Conservation (phyloP, 2,797 vertebrate genomes). For the Xenops minutus region DNA sequence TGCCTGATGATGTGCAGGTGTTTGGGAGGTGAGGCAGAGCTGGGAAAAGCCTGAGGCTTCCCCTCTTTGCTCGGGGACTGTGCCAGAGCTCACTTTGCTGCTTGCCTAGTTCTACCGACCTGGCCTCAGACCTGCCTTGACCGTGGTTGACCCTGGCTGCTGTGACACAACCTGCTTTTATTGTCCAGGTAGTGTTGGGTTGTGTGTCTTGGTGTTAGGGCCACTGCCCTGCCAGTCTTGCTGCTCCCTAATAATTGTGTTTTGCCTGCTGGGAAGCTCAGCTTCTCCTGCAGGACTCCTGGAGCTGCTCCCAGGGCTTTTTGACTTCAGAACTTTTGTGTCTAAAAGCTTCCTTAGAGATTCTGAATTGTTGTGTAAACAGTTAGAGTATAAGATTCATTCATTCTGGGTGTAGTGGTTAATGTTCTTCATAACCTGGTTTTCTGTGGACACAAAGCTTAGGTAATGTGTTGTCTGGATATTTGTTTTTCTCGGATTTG, state of each 20-base stretch:
- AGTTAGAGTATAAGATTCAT: neutral
- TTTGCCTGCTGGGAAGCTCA: neutral
- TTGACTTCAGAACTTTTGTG: neutral
- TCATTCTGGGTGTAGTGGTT: neutral
- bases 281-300: neutral
- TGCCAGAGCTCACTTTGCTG: neutral
- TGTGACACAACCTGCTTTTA: neutral
- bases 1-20: neutral
- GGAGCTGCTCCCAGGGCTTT: neutral
- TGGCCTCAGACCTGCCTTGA: neutral
- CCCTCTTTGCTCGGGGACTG: accelerated
- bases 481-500: neutral
- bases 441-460: neutral
- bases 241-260: neutral
- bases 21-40: neutral
- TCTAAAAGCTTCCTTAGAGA: neutral
- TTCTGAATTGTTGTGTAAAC: neutral
- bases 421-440: neutral
- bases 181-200: neutral
- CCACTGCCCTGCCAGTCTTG: accelerated
- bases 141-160: neutral
- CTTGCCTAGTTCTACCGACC: accelerated
- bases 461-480: neutral
- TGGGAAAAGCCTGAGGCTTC: neutral
- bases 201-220: neutral